A percentile compares a stretch with the other conserved stretches of the same genome.
Evolutionary conservation across 2,888 invertebrate species (phyloP).

Genomic region (Sabellastarte sp.): DNA sequence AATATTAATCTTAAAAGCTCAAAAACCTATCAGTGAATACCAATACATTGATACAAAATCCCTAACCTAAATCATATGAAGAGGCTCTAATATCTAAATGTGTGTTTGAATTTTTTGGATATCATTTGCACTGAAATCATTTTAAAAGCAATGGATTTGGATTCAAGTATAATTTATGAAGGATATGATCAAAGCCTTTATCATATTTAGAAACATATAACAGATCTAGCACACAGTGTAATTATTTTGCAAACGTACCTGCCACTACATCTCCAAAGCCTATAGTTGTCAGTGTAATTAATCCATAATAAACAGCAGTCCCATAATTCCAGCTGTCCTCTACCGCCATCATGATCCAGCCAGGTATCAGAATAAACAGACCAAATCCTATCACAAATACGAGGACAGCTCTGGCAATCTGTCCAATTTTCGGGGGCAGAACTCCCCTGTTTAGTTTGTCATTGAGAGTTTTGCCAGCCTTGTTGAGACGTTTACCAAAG

Average conservation of each 20-base stretch:
- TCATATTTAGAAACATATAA: no score
- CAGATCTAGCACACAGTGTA: no score
- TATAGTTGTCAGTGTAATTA: not conserved
- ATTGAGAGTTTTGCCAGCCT: not conserved
- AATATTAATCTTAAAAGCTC: no score
- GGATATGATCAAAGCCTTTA: no score
- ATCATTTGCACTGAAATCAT: no score
- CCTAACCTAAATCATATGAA: no score
- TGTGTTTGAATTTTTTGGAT: no score
- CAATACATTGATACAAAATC: no score
- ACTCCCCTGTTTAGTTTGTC: not conserved
- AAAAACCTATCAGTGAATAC: no score
- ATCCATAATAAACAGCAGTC: not conserved
- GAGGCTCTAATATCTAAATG: no score
- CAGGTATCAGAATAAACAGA: not conserved
- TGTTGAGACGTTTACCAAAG: not conserved
- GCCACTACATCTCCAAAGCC: not conserved
- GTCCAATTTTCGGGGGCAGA: not conserved
- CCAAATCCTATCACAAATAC: not conserved
- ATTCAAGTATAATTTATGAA: no score
- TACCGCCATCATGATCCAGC: not conserved
- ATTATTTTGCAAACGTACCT: not conserved
- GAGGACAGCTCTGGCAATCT: not conserved
- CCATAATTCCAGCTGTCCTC: not conserved
- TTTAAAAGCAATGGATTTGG: no score